Evolutionary conservation across 1,140 invertebrate species (phyloP).

Genomic region (Oryctes rhinoceros): DNA sequence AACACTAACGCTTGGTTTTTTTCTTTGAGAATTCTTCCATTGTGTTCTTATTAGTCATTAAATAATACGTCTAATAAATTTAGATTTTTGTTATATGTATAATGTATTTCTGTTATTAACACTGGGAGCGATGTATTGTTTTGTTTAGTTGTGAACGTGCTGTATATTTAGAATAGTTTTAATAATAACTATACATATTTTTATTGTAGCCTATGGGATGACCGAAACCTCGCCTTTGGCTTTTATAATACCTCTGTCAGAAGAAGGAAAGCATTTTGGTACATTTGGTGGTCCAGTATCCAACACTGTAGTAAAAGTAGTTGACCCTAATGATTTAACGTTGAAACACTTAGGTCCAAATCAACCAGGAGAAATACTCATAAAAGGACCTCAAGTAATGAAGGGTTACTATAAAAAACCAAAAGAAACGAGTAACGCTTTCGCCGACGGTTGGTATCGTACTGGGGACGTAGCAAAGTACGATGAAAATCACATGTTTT

Average conservation of each 20-base stretch:
- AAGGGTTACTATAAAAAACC: constrained; percentile 77
- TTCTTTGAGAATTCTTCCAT: no score
- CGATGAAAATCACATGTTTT: constrained; percentile 71
- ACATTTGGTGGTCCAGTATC: constrained; percentile 69
- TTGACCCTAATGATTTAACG: constrained; percentile 65
- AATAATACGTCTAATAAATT: no score
- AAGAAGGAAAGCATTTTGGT: constrained; percentile 54
- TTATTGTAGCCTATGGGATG: constrained; percentile 69
- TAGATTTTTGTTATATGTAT: no score
- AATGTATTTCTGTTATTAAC: no score
- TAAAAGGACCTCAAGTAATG: constrained; percentile 76
- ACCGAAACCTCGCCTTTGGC: constrained; percentile 69
- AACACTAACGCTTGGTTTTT: no score
- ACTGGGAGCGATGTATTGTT: no score
- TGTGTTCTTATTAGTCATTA: no score
- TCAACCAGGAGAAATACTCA: constrained; percentile 71
- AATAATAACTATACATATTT: neutral
- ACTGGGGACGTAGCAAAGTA: constrained; percentile 79
- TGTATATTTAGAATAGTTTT: no score
- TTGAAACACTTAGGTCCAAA: constrained; percentile 63
- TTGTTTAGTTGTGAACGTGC: no score
- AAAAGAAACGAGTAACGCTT: constrained; percentile 70
- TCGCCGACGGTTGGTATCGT: constrained; percentile 78
- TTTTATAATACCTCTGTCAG: constrained; percentile 56
- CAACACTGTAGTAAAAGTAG: constrained; percentile 73